Percentiles rank a stretch among this genome's conserved stretches.
phyloP scores from a whole-genome alignment of 2,113 vertebrate genomes.

The Grallaria varia region DNA sequence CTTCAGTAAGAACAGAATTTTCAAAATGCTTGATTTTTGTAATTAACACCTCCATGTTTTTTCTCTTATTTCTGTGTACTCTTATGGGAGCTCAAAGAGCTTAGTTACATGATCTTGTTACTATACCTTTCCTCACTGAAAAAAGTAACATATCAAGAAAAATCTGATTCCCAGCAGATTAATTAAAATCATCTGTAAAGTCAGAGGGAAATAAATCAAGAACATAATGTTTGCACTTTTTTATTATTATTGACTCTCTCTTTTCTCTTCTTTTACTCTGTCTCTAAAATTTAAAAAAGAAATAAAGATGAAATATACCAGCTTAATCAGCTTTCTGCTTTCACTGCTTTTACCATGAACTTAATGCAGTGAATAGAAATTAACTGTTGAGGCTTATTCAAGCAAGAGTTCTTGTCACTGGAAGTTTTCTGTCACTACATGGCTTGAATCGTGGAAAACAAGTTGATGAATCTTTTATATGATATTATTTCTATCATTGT shows the following conservation, averaged over 20 bases:
- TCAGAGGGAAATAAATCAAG: neutral
- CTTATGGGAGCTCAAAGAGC: neutral
- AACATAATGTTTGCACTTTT: neutral
- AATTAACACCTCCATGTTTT: neutral
- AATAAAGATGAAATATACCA: neutral
- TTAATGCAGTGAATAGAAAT: conserved; percentile 8
- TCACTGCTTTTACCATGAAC: neutral
- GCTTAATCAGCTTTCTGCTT: neutral
- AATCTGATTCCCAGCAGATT: neutral
- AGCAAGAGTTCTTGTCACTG: neutral
- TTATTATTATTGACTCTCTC: neutral
- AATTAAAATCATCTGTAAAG: neutral
- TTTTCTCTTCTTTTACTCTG: neutral
- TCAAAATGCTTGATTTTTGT: neutral
- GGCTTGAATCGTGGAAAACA: neutral
- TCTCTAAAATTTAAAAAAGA: neutral
- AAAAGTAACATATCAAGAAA: neutral
- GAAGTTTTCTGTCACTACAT: neutral
- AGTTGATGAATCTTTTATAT: neutral
- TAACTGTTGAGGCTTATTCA: neutral
- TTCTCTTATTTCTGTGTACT: neutral
- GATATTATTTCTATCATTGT: neutral
- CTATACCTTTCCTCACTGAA: neutral
- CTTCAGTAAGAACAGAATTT: neutral
- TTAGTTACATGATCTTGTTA: neutral